Conservation (phyloP, 2,797 vertebrate species). For the Karalla daura region DNA sequence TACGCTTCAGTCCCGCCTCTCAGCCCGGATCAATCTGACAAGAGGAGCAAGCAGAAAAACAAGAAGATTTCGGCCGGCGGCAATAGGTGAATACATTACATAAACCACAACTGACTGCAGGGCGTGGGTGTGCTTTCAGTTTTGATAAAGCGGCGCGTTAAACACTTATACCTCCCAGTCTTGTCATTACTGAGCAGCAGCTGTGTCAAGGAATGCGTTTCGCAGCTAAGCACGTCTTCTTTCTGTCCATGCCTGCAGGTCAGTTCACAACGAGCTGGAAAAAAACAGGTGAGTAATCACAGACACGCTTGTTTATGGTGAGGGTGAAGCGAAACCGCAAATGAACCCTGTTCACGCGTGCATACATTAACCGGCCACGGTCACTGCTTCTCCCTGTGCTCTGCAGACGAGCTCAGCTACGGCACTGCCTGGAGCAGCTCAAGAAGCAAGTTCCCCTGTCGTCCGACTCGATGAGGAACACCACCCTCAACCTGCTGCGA, state of each 20-base stretch:
- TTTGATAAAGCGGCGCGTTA: constrained; percentile 16
- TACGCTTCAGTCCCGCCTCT: constrained; percentile 90
- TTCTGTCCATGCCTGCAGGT: constrained; percentile 77
- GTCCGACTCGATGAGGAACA: constrained; percentile 86
- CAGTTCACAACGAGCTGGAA: constrained; percentile 95
- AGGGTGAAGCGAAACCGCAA: background rate
- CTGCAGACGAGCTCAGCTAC: constrained; percentile 92
- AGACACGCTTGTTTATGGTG: background rate
- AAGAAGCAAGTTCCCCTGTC: constrained; percentile 93
- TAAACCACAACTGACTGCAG: constrained; percentile 44
- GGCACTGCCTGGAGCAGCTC: constrained; percentile 90
- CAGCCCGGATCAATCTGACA: constrained; percentile 72
- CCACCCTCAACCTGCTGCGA: constrained; percentile 91
- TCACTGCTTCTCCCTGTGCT: constrained; percentile 3
- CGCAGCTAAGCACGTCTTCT: constrained; percentile 16
- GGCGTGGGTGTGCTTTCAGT: constrained; percentile 48
- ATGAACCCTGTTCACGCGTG: background rate
- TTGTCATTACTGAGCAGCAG: background rate
- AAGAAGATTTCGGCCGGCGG: constrained; percentile 82
- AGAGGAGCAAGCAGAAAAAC: constrained; percentile 83
- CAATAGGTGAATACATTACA: constrained; percentile 81
- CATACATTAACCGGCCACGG: background rate
- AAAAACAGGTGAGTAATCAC: constrained; percentile 89
- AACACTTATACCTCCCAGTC: background rate
- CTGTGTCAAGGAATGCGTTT: background rate